Evolutionary conservation across 2,797 vertebrate species (phyloP).

Genomic region (Sebastes hubbsi): DNA sequence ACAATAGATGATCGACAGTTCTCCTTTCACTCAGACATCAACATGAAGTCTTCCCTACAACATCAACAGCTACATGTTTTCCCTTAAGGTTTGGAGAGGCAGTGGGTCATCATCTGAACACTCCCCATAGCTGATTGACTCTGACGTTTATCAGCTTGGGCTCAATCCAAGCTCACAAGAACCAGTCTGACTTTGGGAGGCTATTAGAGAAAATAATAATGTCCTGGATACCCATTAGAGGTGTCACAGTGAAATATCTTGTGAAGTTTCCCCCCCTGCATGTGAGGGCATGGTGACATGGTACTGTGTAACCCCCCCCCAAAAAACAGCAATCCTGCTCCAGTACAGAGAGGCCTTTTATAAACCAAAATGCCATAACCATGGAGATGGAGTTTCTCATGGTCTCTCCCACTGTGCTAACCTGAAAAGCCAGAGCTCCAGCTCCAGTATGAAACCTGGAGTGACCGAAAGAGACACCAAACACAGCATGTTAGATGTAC

Average conservation of each 20-base stretch:
- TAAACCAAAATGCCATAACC: constrained; percentile 52
- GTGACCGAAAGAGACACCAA: not conserved
- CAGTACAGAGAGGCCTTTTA: constrained; percentile 47
- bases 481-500: not conserved
- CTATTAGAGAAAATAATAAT: not conserved
- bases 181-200: not conserved
- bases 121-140: not conserved
- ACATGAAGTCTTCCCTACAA: not conserved
- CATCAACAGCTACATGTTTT: not conserved
- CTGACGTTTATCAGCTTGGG: not conserved
- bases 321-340: not conserved
- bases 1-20: constrained; percentile 30
- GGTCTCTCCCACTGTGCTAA: constrained; percentile 25
- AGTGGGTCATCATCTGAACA: not conserved
- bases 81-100: not conserved
- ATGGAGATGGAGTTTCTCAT: constrained; percentile 31
- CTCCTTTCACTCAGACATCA: constrained; percentile 10
- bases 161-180: constrained; percentile 13
- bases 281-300: constrained; percentile 44
- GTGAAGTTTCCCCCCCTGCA: constrained; percentile 10
- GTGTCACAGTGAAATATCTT: constrained; percentile 7
- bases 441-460: not conserved
- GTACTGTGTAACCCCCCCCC: not conserved
- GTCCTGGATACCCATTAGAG: constrained; percentile 7
- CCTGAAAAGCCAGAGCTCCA: constrained; percentile 22